Evolutionary conservation across 1,140 invertebrate species (phyloP), one percentile per base, ranked within the genome.

Genomic region (Drosophila obscura): DNA sequence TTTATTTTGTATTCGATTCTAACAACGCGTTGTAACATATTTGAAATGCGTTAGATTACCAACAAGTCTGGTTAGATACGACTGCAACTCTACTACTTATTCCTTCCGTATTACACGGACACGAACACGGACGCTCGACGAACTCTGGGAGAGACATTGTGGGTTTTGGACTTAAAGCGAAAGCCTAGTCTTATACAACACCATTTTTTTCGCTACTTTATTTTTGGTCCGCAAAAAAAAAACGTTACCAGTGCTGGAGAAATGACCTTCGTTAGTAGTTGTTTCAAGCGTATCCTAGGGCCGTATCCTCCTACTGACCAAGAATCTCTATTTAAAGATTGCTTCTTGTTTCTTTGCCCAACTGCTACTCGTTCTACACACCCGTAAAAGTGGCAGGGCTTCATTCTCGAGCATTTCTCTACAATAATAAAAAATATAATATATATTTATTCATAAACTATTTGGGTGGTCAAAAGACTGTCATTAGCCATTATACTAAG

Each of bases 291-390:
- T 24, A 26, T 56, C 13, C 22, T 8, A 46, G 46, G 16, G 46
- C 46, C 46, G 16, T 13, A 49, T 19, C 58, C 50, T 68, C 39
- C 16, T 24, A 80, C 80, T 83, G 80, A 83, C 76, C 80, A 83
- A 80, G 80, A 76, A 83, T 83, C 80, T 84, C 78, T 83, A 79
- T 83, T 78, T 41, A 48, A 35, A 72, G 57, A 48, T 76, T 73
- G 56, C 66, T 65, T 55, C 65, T 50, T 63, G 45, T 60, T 76
- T 26, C 48, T 69, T 59, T 28, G 24, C 11, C 35, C 26, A 31
- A 46, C 45, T 28, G 5, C 35, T 39, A 13, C 35, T 39, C 35
- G 35, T 39, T 13, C 35, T 59, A n/a, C 43, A 63, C 61, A 45
- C 61, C 56, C 39, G 44, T 64, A 26, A 64, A 46, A 26, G 35